Evolutionary conservation across 2,797 vertebrate species (phyloP), one percentile per base, ranked within the genome.

Genomic region (Ptychadena robeensis): DNA sequence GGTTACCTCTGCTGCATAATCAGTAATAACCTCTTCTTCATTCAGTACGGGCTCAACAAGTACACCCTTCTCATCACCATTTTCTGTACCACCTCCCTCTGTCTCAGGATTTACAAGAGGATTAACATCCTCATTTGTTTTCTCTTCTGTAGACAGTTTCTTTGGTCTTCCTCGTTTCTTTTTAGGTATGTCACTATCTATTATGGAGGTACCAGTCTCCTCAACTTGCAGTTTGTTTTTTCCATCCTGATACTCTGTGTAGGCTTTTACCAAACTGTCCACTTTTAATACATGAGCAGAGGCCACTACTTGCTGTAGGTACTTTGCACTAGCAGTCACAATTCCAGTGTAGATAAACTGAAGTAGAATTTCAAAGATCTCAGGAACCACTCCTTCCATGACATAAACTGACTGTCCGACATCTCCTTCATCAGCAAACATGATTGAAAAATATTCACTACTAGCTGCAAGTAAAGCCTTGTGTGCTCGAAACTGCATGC

Each of bases 331-430:
- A 79, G 96, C 92, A 0, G 88, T 94, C 78, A 98, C 93, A 79
- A 86, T 94, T 14, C 96, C 96, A 0, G 95, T 96, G 91, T 99
- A 99, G 87, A 99, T 96, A 87, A 99, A 99, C 73, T 98, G 96
- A 27, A 99, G 91, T 77, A 97, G 93, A 0, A 93, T 88, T 1
- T 91, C 91, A 78, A 99, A 97, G 22, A 90, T 93, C 70, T 95
- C 89, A 0, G 96, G 93, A 0, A 93, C 89, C 94, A 98, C 94
- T 25, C 96, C 95, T 11, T 96, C 95, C 82, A 99, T 87, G 90
- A 89, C 88, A 85, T 95, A 97, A 48, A 94, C 79, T 0, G 96
- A 94, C 82, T 93, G 95, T 57, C 90, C 90, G 1, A 90, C 89
- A 77, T 93, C 94, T 0, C 91, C 92, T 27, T 96, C 94, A 5